These are phyloP conservation scores for Carpatolechia fugitivella DNA, from an alignment of 2,888 invertebrate genomes.

Conservation along the genomic window DNA sequence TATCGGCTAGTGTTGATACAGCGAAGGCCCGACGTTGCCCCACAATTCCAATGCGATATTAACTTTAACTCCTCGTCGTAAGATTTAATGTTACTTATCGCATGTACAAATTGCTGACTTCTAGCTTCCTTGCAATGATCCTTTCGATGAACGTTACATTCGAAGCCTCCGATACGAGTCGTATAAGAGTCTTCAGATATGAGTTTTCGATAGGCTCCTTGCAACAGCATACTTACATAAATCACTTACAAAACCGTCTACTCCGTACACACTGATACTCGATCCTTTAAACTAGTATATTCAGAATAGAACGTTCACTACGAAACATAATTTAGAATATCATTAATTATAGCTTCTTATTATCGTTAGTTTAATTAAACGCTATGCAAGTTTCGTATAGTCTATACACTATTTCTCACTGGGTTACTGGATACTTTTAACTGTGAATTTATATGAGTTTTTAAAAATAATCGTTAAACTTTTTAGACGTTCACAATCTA, in stretches of 20 bases:
- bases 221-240: not conserved
- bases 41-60: constrained; percentile 11
- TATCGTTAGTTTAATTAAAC: constrained; percentile 29
- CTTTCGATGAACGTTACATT: not conserved
- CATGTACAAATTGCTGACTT: constrained; percentile 15
- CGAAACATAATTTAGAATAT: constrained; percentile 70
- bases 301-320: constrained; percentile 65
- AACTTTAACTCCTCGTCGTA: not conserved
- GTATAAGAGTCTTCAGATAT: not conserved
- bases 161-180: not conserved
- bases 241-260: constrained; percentile 6
- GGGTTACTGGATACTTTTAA: constrained; percentile 49
- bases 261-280: constrained; percentile 10
- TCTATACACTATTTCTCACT: constrained; percentile 50
- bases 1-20: constrained; percentile 33
- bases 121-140: not conserved
- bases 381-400: constrained; percentile 40
- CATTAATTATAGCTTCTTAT: constrained; percentile 42
- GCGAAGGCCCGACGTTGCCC: constrained; percentile 46
- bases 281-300: constrained; percentile 40
- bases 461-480: not conserved
- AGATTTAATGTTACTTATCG: not conserved
- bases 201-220: not conserved
- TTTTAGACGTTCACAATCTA: not conserved
- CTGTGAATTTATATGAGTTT: constrained; percentile 5